Evolutionary conservation across 2,113 vertebrate genomes (phyloP), one percentile per base, ranked within the genome.

Genomic region (Nannobrachium achirus): DNA sequence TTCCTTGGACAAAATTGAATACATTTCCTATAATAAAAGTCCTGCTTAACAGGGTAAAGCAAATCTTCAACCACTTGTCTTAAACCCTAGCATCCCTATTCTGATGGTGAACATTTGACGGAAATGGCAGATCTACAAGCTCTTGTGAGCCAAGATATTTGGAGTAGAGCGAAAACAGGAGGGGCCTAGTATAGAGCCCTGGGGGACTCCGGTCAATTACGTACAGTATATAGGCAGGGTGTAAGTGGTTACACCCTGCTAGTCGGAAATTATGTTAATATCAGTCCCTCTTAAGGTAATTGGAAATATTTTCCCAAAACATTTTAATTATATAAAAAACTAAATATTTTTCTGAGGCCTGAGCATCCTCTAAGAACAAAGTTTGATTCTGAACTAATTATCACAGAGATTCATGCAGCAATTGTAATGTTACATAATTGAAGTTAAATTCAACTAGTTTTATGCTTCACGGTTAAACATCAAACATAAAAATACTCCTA

Each of bases 341-440:
- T n/a, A n/a, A n/a, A n/a, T n/a, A n/a, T n/a, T n/a, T n/a, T 1
- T 33, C 25, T 48, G 6, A 6, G 11, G 6, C 45, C 45, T 48
- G 14, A 48, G 11, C 5, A 14, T 48, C 13, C 4, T 13, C 10
- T 48, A 6, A 10, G n/a, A n/a, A 63, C 53, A 13, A 56, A 11
- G 16, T 78, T 85, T 82, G 73, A 63, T 79, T 84, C 58, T 79
- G 66, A 78, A 72, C 80, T 51, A 75, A 51, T 68, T 6, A 33
- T n/a, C 13, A 44, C n/a, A 38, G 44, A 9, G 52, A 69, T 58
- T 53, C 50, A 19, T 53, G 39, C 4, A 41, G 62, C 76, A 75
- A 45, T 42, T 69, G 59, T 66, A 6, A 48, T 1, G 1, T 57
- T 11, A 20, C 25, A 72, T 51, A 61, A 69, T 55, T 58, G 53